Conservation (phyloP, 2,888 invertebrate species). For the Watsonalla binaria region DNA sequence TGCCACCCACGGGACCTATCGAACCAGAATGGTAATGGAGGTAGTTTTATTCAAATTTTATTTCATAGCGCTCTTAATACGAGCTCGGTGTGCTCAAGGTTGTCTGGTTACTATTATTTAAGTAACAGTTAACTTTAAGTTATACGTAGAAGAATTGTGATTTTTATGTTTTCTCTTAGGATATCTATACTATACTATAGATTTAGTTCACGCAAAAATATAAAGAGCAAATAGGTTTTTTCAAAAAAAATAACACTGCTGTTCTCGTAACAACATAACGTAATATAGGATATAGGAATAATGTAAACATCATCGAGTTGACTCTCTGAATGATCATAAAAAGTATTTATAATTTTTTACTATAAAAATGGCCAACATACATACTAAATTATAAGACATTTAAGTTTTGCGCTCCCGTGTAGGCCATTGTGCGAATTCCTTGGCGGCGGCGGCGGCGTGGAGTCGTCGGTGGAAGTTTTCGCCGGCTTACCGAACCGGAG, state of each 20-base stretch:
- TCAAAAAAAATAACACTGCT: background rate
- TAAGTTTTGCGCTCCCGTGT: background rate
- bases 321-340: too few relatives aligned
- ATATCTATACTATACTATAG: too few relatives aligned
- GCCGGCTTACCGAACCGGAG: slow-evolving; percentile 24
- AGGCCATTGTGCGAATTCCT: slow-evolving; percentile 1
- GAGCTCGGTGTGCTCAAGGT: slow-evolving; percentile 20
- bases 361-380: background rate
- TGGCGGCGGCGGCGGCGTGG: background rate
- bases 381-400: background rate
- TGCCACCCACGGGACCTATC: slow-evolving; percentile 34
- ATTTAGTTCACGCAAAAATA: too few relatives aligned
- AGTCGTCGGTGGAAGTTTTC: slow-evolving; percentile 16
- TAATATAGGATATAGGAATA: too few relatives aligned
- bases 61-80: slow-evolving; percentile 36
- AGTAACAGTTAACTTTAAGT: background rate
- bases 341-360: background rate
- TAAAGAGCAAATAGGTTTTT: background rate
- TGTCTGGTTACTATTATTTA: background rate
- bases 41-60: slow-evolving; percentile 44
- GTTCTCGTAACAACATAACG: too few relatives aligned
- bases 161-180: too few relatives aligned
- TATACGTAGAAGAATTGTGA: background rate
- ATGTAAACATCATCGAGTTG: too few relatives aligned
- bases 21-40: slow-evolving; percentile 28